A percentile compares a stretch with the other conserved stretches of the same genome.
These are phyloP conservation scores for Polyergus mexicanus DNA, from an alignment of 1,140 invertebrate species.

Conservation along the genomic window DNA sequence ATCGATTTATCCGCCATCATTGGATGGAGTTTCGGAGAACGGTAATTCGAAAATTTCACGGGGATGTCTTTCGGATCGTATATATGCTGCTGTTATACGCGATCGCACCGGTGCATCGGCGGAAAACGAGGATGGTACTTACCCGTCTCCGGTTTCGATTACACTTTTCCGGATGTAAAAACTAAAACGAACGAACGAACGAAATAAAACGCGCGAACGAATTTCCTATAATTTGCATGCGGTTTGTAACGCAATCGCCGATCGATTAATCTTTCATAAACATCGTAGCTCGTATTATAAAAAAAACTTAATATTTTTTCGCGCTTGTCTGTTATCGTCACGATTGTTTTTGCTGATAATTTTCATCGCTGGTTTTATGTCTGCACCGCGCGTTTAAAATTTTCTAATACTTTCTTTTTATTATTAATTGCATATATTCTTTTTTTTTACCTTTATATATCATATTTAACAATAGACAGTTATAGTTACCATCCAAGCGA, in stretches of 20 bases:
- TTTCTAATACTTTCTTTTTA: no score
- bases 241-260: background rate
- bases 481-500: no score
- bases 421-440: no score
- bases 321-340: no score
- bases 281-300: background rate
- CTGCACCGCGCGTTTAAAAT: no score
- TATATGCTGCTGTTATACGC: background rate
- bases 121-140: constrained; percentile 14
- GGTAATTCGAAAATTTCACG: constrained; percentile 18
- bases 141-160: background rate
- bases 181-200: background rate
- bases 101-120: background rate
- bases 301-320: no score
- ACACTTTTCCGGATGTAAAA: constrained; percentile 9
- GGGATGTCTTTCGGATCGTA: no score
- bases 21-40: background rate
- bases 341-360: no score
- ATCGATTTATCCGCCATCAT: constrained; percentile 1
- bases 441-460: no score
- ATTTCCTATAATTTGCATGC: background rate
- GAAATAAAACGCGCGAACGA: background rate
- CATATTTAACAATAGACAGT: no score
- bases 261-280: constrained; percentile 20
- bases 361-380: no score